phyloP scores from a whole-genome alignment of 2,888 invertebrate genomes.

The Latheticus oryzae region DNA sequence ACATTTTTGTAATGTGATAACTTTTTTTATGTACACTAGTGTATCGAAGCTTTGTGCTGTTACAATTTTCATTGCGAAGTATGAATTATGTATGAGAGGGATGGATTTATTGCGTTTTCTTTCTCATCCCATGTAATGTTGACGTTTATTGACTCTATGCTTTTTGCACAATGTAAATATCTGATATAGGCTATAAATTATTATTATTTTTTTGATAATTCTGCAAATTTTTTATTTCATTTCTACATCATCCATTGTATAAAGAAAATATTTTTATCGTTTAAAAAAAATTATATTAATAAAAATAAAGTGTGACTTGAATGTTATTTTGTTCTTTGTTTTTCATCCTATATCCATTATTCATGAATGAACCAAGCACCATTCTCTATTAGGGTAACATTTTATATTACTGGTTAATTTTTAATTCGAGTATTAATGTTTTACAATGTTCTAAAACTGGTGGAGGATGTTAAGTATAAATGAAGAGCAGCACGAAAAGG shows the following conservation, averaged over 20 bases:
- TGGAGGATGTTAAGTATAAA: too few relatives aligned
- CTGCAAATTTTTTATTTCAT: constrained; percentile 18
- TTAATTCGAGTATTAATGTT: too few relatives aligned
- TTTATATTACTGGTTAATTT: too few relatives aligned
- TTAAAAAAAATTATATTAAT: constrained; percentile 26
- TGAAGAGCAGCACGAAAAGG: too few relatives aligned
- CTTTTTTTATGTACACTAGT: constrained; percentile 36
- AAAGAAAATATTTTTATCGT: constrained; percentile 38
- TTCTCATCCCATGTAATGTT: constrained; percentile 30
- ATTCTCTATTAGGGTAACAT: too few relatives aligned
- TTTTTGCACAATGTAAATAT: constrained; percentile 48
- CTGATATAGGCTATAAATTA: constrained; percentile 38
- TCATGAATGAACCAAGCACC: too few relatives aligned
- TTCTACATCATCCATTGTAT: constrained; percentile 32
- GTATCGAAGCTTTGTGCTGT: constrained; percentile 35
- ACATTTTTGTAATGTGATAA: constrained; percentile 38
- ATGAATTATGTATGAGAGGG: constrained; percentile 33
- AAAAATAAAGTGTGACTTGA: constrained; percentile 38
- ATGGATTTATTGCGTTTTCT: constrained; percentile 19
- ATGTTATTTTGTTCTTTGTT: constrained; percentile 31
- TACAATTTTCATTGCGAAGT: constrained; percentile 28
- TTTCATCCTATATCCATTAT: too few relatives aligned
- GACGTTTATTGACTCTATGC: constrained; percentile 37
- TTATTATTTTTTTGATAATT: constrained; percentile 39
- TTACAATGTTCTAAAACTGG: too few relatives aligned